phyloP scores from a whole-genome alignment of 2,888 invertebrate species.

The Stictocephala bisonia region DNA sequence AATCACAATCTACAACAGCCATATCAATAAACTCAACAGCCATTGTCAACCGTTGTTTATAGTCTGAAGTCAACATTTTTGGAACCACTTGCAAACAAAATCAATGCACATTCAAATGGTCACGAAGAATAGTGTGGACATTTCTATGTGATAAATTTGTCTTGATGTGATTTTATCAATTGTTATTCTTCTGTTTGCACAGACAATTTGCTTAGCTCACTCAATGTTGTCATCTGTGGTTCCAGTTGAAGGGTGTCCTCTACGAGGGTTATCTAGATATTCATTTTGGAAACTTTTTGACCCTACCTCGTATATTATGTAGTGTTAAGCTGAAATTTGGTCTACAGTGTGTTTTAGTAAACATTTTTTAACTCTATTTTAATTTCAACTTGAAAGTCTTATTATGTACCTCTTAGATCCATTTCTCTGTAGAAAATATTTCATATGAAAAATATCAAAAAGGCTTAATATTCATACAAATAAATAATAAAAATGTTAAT shows the following conservation, averaged over 20 bases:
- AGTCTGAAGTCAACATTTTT: background rate
- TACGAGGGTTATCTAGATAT: background rate
- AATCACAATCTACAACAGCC: background rate
- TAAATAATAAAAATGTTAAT: too few relatives aligned
- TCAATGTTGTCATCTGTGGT: slow-evolving; percentile 9
- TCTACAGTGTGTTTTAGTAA: too few relatives aligned
- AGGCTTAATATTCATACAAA: too few relatives aligned
- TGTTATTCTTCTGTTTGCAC: background rate
- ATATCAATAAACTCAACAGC: background rate
- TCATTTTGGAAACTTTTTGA: background rate
- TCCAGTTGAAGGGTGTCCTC: slow-evolving; percentile 3
- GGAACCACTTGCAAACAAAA: background rate
- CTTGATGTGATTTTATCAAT: slow-evolving; percentile 3
- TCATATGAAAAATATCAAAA: too few relatives aligned
- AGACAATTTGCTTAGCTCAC: background rate
- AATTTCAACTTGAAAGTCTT: slow-evolving; percentile 14
- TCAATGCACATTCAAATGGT: slow-evolving; percentile 1
- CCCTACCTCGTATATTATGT: background rate
- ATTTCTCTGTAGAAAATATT: too few relatives aligned
- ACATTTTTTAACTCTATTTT: background rate
- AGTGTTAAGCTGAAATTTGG: too few relatives aligned
- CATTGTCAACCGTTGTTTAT: background rate
- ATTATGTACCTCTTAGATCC: background rate
- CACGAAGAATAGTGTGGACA: slow-evolving; percentile 5
- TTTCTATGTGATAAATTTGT: slow-evolving; percentile 12